Percentiles rank a stretch among this genome's conserved stretches.
These are phyloP conservation scores for Troides helena DNA, from an alignment of 2,888 invertebrate genomes.

Conservation along the genomic window DNA sequence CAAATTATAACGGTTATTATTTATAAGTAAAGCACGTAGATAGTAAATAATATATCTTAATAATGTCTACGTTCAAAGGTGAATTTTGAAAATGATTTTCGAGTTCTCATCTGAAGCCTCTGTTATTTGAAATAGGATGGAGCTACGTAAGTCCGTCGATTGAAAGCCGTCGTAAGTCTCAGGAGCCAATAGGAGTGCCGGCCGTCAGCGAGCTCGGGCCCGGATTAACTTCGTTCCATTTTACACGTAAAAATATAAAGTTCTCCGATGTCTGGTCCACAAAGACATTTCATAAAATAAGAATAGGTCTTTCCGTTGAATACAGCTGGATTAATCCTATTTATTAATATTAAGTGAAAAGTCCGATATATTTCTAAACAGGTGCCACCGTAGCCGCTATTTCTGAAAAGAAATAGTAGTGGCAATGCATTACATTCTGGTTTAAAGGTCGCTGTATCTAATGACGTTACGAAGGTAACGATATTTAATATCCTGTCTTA, in stretches of 20 bases:
- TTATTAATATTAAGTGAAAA: no score
- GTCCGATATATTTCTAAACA: no score
- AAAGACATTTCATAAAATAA: background rate
- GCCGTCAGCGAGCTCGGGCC: background rate
- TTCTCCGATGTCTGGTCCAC: background rate
- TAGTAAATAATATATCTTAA: background rate
- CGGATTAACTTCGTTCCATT: constrained; percentile 12
- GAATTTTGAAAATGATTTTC: background rate
- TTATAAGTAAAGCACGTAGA: background rate
- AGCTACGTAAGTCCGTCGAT: background rate
- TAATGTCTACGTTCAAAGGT: background rate
- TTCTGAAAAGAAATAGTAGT: no score
- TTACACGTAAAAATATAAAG: constrained; percentile 13
- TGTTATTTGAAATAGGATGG: constrained; percentile 2
- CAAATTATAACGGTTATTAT: no score
- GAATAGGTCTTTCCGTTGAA: background rate
- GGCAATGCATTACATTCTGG: no score
- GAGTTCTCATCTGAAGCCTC: background rate
- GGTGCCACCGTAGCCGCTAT: no score
- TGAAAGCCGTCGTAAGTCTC: background rate
- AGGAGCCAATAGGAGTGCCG: constrained; percentile 5
- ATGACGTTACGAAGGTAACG: no score
- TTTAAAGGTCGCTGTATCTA: no score
- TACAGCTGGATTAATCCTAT: background rate
- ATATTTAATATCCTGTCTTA: no score